Percentiles rank a stretch among this genome's conserved stretches.
Conservation (phyloP, 2,888 invertebrate genomes). For the Mechanitis messenoides region DNA sequence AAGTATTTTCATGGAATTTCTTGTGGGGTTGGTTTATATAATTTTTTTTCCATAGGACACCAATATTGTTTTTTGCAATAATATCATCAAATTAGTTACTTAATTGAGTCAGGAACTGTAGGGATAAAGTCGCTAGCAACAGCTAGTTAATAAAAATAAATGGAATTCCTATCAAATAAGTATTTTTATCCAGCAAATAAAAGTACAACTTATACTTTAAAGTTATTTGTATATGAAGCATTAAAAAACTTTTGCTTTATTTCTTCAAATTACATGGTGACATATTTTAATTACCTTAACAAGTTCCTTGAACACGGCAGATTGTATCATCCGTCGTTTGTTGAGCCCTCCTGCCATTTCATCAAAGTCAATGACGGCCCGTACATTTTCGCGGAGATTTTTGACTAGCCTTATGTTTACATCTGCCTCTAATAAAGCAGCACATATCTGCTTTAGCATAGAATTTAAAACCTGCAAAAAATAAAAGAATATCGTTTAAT, state of each 20-base stretch:
- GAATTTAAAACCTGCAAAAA: constrained; percentile 91
- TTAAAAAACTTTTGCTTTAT: too few relatives aligned
- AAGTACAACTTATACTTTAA: too few relatives aligned
- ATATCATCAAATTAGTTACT: too few relatives aligned
- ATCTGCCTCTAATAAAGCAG: constrained; percentile 97
- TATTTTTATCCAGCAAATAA: too few relatives aligned
- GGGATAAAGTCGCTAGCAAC: too few relatives aligned
- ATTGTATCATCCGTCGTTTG: constrained; percentile 98
- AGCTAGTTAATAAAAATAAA: too few relatives aligned
- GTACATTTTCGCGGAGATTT: constrained; percentile 97
- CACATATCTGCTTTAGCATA: constrained; percentile 99
- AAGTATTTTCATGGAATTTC: too few relatives aligned
- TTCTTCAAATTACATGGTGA: background rate
- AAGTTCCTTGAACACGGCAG: constrained; percentile 98
- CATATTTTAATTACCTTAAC: constrained; percentile 82
- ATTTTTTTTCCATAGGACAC: too few relatives aligned
- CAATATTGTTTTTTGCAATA: too few relatives aligned
- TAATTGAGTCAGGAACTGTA: too few relatives aligned
- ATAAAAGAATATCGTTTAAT: background rate
- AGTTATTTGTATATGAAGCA: background rate
- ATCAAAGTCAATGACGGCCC: constrained; percentile 98
- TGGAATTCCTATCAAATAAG: too few relatives aligned
- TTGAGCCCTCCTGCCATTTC: constrained; percentile 99
- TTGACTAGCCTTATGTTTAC: constrained; percentile 97
- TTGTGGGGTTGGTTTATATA: too few relatives aligned